Evolutionary conservation across 1,140 invertebrate species (phyloP).

Genomic region (Harlomillsia oculata): DNA sequence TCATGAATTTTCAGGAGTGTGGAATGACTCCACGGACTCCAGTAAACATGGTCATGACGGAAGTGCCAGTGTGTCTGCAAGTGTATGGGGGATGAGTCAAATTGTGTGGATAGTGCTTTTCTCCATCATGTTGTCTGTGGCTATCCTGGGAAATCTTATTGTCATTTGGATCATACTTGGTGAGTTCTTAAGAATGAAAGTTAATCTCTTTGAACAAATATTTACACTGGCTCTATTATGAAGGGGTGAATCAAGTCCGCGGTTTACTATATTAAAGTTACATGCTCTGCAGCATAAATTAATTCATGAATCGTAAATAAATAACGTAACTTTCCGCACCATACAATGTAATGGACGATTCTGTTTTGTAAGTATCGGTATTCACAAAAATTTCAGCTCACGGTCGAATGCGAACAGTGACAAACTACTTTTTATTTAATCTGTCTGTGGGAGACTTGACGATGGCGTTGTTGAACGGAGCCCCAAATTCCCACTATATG

Average conservation of each 20-base stretch:
- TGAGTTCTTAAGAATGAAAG: conserved; percentile 8
- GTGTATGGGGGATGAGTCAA: no score
- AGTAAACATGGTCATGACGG: no score
- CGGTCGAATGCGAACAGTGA: conserved; percentile 44
- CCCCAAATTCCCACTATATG: conserved; percentile 46
- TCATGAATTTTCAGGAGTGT: no score
- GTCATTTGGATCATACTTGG: conserved; percentile 48
- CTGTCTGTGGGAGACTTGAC: conserved; percentile 48
- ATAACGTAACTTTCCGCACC: no score
- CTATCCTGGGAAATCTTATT: conserved; percentile 45
- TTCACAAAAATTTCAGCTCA: conserved; percentile 42
- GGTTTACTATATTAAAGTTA: no score
- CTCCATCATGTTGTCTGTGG: conserved; percentile 42
- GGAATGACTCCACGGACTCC: no score
- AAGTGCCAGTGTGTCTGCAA: no score
- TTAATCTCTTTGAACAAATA: background rate
- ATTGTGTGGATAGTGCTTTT: conserved; percentile 38
- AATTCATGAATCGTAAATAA: no score
- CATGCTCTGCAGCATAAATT: no score
- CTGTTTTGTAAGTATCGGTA: no score
- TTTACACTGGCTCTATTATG: background rate
- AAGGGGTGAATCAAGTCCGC: no score
- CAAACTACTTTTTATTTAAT: conserved; percentile 46
- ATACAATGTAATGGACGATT: background rate
- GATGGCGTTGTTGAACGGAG: conserved; percentile 44